Base-by-base conservation (phyloP, 2,797 vertebrate species). In the Huso huso region DNA sequence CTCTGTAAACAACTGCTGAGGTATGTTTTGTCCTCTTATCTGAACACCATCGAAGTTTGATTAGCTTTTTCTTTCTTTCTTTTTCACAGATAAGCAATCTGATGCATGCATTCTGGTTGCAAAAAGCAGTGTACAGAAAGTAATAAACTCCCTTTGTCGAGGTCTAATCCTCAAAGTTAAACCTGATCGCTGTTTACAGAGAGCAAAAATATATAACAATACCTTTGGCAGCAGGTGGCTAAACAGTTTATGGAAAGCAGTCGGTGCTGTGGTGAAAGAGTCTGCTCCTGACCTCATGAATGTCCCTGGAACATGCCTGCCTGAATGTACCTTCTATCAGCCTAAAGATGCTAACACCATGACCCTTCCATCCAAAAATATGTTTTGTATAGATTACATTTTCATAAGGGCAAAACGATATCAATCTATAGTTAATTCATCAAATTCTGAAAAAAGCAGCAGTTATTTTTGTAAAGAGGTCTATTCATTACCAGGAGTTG, bases 11-110 rank as follows among this genome's bases (percentile, higher is more conserved):
- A 73, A 68, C 60, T 15, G 8, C 55, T 66, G 50, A 66, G 66
- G 63, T 62, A 6, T 7, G 64, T 67, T 71, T 73, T 75, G 71
- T 72, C 74, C 64, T 51, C 68, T 73, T 76, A 71, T 74, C 74
- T 50, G 4, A 57, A 37, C 51, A 62, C 64, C 59, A 72, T 78
- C 72, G 48, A 37, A 52, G 50, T 70, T 67, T 69, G 68, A 71
- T 66, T 68, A 68, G 51, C 63, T 51, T 64, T 71, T 73, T 52
- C 65, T 69, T 73, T 73, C 12, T 12, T 37, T 37, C 5, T 51
- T 49, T 15, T 58, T 13, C 49, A 50, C 61, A 72, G 73, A 75
- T 75, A 72, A 75, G 66, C 53, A 65, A 66, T 51, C 51, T 63
- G 66, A 64, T 64, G 66, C 48, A 68, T 13, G 66, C 66, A 61